Evolutionary conservation across 2,888 invertebrate genomes (phyloP), one percentile per base, ranked within the genome.

Genomic region (Theretra japonica): DNA sequence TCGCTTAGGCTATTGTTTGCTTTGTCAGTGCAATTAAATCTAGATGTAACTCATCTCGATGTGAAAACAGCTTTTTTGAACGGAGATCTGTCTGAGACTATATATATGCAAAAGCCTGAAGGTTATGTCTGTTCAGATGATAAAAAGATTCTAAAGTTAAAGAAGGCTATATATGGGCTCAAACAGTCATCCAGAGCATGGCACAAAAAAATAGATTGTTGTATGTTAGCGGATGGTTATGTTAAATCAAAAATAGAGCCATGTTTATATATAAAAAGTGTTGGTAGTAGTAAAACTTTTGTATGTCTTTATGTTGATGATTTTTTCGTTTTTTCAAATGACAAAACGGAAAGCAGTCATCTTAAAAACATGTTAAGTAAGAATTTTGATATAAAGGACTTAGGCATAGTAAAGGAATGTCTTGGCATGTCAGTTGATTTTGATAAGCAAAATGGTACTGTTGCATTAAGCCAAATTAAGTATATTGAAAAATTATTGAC

Each of bases 251-350:
- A 70, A 57, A 70, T 57, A 50, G 76, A 75, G 68, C 71, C 72
- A 28, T 73, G 73, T 53, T 50, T 73, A n/a, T 75, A 70, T 69
- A 70, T 6, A 1, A 75, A 73, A 73, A 68, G 8, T 15, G 17
- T 15, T 62, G 21, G 70, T n/a, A 25, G 50, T 15, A 50, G 50
- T 11, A n/a, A 19, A 60, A 70, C 57, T 25, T 62, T 74, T 21
- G 57, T 75, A 19, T 58, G 72, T 17, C 28, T 73, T n/a, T 74
- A 70, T 74, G 75, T 75, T n/a, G 74, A 75, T 75, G 75, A 75
- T 68, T 73, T 75, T 56, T 71, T 74, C 41, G 17, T 75, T 7
- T 75, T 65, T 72, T 76, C 72, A 8, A 74, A 76, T 59, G 21
- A 58, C 71, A 59, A 33, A 17, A 33, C 11, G 28, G 70, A 68